Percentiles rank a stretch among this genome's conserved stretches.
Conservation (phyloP, 2,888 invertebrate genomes). For the Drosophila borborema region DNA sequence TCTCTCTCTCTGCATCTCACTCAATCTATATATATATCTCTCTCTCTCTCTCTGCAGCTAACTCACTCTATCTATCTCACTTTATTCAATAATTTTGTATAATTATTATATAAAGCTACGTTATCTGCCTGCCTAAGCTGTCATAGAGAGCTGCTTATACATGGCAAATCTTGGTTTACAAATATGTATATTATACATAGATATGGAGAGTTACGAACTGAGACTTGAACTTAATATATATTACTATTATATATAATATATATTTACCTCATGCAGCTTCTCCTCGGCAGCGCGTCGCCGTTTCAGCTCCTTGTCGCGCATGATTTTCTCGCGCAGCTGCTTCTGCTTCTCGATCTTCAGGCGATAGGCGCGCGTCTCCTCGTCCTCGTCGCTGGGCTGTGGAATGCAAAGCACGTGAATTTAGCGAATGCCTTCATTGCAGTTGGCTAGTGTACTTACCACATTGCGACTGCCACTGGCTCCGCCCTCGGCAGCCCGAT, state of each 20-base stretch:
- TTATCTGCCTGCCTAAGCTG: background rate
- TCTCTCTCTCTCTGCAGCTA: too few species aligned
- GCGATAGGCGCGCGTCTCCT: constrained; percentile 86
- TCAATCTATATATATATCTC: background rate
- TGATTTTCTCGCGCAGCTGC: constrained; percentile 85
- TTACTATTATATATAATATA: too few species aligned
- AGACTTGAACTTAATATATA: too few species aligned
- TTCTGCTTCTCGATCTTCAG: constrained; percentile 86
- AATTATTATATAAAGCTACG: too few species aligned
- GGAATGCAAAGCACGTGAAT: background rate
- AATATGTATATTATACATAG: background rate
- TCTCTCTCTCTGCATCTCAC: background rate
- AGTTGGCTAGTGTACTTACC: constrained; percentile 62
- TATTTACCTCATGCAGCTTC: constrained; percentile 83
- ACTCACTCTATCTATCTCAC: too few species aligned
- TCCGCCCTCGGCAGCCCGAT: constrained; percentile 71
- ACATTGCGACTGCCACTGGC: constrained; percentile 63
- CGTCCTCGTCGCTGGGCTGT: constrained; percentile 85
- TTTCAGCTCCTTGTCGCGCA: constrained; percentile 86
- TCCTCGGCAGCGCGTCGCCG: constrained; percentile 85
- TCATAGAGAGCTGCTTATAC: background rate
- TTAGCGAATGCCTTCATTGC: background rate
- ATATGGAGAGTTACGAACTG: background rate
- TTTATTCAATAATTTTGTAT: too few species aligned
- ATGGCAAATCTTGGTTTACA: background rate